A percentile compares a stretch with the other conserved stretches of the same genome.
Conservation (phyloP, 2,888 invertebrate genomes). For the Aphidius colemani region DNA sequence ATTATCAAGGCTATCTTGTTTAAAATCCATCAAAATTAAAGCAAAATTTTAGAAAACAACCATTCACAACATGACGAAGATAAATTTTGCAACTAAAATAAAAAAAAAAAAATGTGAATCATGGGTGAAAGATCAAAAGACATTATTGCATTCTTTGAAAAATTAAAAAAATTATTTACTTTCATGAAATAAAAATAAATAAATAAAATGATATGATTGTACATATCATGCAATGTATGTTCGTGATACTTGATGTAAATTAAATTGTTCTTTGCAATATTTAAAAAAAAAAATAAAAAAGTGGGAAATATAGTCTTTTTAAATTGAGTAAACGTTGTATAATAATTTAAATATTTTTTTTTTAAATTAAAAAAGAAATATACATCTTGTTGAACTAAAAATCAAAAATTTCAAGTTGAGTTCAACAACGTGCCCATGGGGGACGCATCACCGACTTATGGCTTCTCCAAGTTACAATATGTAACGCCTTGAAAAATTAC, state of each 20-base stretch:
- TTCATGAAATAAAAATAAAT: constrained; percentile 9
- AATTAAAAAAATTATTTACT: constrained; percentile 13
- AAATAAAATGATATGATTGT: background rate
- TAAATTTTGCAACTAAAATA: background rate
- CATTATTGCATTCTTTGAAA: constrained; percentile 12
- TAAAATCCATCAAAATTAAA: too few species aligned
- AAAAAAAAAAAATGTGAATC: background rate
- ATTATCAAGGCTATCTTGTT: too few species aligned
- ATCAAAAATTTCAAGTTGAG: constrained; percentile 28
- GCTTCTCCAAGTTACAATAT: constrained; percentile 21
- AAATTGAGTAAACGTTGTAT: too few species aligned
- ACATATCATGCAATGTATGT: background rate
- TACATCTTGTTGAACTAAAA: constrained; percentile 14
- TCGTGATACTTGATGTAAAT: constrained; percentile 24
- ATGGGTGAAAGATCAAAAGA: constrained; percentile 13
- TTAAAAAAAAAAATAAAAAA: too few species aligned
- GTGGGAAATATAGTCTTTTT: too few species aligned
- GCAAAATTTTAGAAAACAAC: too few species aligned
- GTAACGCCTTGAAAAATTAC: constrained; percentile 31
- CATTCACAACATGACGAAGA: too few species aligned
- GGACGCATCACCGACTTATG: constrained; percentile 31
- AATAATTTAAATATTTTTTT: too few species aligned
- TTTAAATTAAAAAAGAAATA: constrained; percentile 2
- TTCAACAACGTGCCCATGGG: constrained; percentile 32
- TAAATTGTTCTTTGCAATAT: constrained; percentile 19